phyloP scores from a whole-genome alignment of 2,888 invertebrate species.

The Drosophila meridionalis region DNA sequence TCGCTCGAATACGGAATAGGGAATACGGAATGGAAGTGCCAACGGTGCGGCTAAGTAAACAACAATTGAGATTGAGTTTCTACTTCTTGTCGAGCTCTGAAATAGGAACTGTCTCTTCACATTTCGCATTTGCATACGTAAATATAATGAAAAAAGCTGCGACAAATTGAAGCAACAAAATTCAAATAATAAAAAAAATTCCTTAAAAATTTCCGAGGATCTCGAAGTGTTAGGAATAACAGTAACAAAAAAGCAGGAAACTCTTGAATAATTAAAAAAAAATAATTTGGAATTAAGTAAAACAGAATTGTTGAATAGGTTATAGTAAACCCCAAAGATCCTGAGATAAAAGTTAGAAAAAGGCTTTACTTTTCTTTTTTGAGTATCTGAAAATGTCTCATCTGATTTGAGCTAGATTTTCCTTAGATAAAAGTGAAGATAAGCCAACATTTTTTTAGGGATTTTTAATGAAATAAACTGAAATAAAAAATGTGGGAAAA shows the following conservation, averaged over 20 bases:
- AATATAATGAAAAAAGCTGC: constrained; percentile 43
- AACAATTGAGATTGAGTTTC: constrained; percentile 61
- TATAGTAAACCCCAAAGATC: not conserved
- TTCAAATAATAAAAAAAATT: constrained; percentile 24
- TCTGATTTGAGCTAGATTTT: not conserved
- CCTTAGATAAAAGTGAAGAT: not conserved
- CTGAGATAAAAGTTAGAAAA: not conserved
- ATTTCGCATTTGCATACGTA: constrained; percentile 54
- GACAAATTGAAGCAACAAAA: constrained; percentile 47
- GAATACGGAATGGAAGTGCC: constrained; percentile 43
- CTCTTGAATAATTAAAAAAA: not conserved
- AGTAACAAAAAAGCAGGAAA: not conserved
- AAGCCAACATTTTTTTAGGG: no score
- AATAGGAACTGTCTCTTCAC: constrained; percentile 27
- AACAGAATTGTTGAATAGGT: not conserved
- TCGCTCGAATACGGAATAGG: not conserved
- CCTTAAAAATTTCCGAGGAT: not conserved
- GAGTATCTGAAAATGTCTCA: not conserved
- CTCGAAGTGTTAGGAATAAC: not conserved
- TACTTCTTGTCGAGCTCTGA: constrained; percentile 11
- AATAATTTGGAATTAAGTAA: not conserved
- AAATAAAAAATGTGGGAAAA: no score
- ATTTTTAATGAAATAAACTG: not conserved
- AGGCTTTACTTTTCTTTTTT: not conserved
- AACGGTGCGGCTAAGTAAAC: constrained; percentile 64